A percentile compares a stretch with the other conserved stretches of the same genome.
phyloP scores from a whole-genome alignment of 2,888 invertebrate genomes.

The Drosophila leonis region DNA sequence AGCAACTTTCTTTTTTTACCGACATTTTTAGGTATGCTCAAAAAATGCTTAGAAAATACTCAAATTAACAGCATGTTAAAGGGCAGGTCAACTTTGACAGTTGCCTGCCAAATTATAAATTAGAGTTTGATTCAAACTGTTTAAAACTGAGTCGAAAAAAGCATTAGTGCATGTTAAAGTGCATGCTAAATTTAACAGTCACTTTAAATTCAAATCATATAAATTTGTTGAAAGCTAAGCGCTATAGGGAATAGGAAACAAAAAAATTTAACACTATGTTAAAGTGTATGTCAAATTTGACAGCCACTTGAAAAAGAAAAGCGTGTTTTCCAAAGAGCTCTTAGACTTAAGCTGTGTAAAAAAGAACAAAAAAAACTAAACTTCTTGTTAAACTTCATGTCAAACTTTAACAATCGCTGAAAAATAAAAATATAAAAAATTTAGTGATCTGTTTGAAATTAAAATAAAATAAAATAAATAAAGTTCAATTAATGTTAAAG shows the following conservation, averaged over 20 bases:
- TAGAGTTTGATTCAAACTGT: background rate
- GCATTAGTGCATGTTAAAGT: background rate
- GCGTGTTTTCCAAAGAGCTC: no score
- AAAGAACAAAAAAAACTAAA: no score
- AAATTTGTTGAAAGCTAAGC: background rate
- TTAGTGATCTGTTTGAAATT: no score
- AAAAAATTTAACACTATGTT: no score
- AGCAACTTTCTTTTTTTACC: background rate
- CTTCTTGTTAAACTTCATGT: no score
- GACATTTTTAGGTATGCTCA: background rate
- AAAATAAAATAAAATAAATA: no score
- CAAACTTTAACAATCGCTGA: no score
- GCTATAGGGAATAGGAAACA: background rate
- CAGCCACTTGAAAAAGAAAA: background rate
- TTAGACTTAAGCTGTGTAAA: no score
- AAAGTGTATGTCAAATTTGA: background rate
- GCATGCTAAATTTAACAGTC: slow-evolving; percentile 5
- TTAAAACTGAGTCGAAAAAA: background rate
- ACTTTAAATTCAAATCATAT: no score
- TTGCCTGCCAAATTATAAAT: background rate
- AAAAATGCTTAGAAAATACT: background rate
- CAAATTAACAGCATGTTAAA: background rate
- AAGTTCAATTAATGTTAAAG: background rate
- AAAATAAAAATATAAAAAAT: no score
- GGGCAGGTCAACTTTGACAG: background rate